phyloP scores from a whole-genome alignment of 2,888 invertebrate genomes.

The Ichneumoninae sp. region DNA sequence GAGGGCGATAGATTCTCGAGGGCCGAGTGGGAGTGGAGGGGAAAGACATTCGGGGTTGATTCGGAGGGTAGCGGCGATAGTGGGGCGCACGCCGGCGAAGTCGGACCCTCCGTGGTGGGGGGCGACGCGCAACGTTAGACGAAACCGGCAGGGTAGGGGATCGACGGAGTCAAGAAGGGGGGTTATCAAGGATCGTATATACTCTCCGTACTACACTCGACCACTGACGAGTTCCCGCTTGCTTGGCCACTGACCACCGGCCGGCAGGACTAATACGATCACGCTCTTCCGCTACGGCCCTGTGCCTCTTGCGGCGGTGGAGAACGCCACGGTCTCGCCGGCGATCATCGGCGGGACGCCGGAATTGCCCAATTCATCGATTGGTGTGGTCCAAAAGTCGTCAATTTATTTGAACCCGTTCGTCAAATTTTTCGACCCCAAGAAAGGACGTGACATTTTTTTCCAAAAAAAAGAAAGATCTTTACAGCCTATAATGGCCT shows the following conservation, averaged over 20 bases:
- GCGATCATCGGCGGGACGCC: not conserved
- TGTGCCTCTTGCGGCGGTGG: not conserved
- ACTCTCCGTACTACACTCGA: slow-evolving; percentile 40
- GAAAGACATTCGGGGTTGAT: slow-evolving; percentile 52
- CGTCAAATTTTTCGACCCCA: not conserved
- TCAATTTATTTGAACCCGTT: not conserved
- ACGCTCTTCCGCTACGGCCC: slow-evolving; percentile 34
- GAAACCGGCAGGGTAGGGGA: slow-evolving; percentile 33
- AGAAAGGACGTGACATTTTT: not conserved
- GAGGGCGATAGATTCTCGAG: slow-evolving; percentile 55
- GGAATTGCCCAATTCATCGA: not conserved
- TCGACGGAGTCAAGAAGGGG: slow-evolving; percentile 54
- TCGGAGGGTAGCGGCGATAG: slow-evolving; percentile 43
- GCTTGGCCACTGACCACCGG: slow-evolving; percentile 52
- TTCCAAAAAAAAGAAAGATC: not conserved
- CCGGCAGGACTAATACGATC: slow-evolving; percentile 26
- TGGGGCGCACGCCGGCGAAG: slow-evolving; percentile 58
- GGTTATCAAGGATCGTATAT: slow-evolving; percentile 38
- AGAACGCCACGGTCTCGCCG: not conserved
- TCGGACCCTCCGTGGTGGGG: slow-evolving; percentile 55
- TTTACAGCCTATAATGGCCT: no score
- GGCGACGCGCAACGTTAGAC: slow-evolving; percentile 47
- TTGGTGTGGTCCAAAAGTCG: not conserved
- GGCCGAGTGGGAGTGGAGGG: slow-evolving; percentile 64
- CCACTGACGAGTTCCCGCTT: slow-evolving; percentile 47